A percentile compares a stretch with the other conserved stretches of the same genome.
Evolutionary conservation across 2,113 vertebrate genomes (phyloP).

Genomic region (Leptosomus discolor): DNA sequence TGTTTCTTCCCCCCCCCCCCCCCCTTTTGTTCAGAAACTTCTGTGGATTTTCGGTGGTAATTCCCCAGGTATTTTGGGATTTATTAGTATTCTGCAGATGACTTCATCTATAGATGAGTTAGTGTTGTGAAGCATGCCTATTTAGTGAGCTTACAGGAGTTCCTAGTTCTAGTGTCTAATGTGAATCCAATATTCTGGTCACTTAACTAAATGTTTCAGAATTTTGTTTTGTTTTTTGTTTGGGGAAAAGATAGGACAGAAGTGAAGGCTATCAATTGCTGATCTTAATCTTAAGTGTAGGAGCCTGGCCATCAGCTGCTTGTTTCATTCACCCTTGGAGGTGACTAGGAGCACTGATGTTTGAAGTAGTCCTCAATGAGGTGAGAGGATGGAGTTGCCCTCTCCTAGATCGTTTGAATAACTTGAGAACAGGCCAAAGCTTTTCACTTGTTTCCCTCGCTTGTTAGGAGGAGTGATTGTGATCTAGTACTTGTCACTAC

Average conservation of each 20-base stretch:
- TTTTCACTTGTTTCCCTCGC: neutral
- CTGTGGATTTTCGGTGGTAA: neutral
- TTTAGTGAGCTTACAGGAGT: neutral
- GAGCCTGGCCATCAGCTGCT: neutral
- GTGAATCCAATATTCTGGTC: neutral
- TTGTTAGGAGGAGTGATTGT: neutral
- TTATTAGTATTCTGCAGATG: neutral
- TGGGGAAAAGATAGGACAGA: neutral
- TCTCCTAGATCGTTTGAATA: neutral
- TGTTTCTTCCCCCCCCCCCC: too few relatives aligned
- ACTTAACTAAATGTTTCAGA: neutral
- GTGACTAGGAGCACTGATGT: neutral
- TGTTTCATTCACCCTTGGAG: neutral
- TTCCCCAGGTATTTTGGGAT: neutral
- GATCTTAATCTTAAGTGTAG: rapidly evolving
- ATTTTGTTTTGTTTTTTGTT: neutral
- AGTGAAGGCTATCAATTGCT: neutral
- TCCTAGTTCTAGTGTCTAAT: neutral
- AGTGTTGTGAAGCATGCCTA: neutral
- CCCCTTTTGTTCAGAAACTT: neutral
- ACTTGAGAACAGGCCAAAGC: neutral
- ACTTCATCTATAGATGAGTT: neutral
- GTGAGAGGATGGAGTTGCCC: neutral
- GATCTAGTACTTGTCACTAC: neutral
- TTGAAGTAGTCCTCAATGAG: neutral